A percentile compares a stretch with the other conserved stretches of the same genome.
Conservation (phyloP, 2,113 vertebrate species). For the Peromyscus californicus region DNA sequence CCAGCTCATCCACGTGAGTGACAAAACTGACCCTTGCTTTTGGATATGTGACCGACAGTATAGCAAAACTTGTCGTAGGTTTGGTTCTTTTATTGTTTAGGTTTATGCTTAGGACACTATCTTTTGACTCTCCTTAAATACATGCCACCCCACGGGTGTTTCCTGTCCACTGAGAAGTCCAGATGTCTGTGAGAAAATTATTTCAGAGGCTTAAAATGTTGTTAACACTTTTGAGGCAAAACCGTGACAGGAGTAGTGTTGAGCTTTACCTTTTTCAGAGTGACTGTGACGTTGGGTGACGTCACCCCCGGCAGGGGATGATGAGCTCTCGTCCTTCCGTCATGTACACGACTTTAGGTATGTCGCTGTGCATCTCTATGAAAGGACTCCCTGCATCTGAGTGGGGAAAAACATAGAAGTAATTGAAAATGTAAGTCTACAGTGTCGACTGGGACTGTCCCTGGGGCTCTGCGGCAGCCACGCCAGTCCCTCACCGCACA, state of each 20-base stretch:
- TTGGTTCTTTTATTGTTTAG: background rate
- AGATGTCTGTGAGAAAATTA: background rate
- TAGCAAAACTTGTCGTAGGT: background rate
- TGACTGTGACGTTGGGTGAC: slow-evolving; percentile 91
- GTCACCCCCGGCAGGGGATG: slow-evolving; percentile 96
- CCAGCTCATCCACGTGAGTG: background rate
- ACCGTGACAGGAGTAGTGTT: no score
- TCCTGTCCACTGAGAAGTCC: background rate
- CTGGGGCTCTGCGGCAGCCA: background rate
- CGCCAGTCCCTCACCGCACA: no score
- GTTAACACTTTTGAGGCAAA: background rate
- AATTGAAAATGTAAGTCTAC: background rate
- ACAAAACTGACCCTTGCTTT: background rate
- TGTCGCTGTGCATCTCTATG: slow-evolving; percentile 89
- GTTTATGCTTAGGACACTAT: background rate
- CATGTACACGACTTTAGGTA: slow-evolving; percentile 91
- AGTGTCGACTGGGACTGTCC: background rate
- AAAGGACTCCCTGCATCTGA: slow-evolving; percentile 94
- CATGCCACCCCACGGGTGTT: background rate
- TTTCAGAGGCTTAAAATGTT: background rate
- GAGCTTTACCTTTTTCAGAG: slow-evolving; percentile 88
- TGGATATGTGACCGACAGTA: background rate
- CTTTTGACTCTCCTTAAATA: background rate
- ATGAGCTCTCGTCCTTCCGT: slow-evolving; percentile 90
- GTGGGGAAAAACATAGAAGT: slow-evolving; percentile 75